phyloP scores from a whole-genome alignment of 2,888 invertebrate genomes.

The Epinotia nisella region DNA sequence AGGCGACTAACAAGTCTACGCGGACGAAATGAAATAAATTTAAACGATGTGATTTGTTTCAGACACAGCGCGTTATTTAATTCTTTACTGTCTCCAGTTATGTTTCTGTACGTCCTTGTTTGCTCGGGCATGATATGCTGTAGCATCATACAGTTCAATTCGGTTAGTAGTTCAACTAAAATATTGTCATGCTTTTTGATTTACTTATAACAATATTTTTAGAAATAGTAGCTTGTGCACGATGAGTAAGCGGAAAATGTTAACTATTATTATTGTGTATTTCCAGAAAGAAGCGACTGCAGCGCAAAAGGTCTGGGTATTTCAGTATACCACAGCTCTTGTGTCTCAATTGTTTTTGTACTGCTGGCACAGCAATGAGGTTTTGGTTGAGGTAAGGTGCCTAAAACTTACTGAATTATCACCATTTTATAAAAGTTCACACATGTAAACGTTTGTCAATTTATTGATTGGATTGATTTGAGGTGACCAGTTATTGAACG shows the following conservation, averaged over 20 bases:
- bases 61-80: conserved; percentile 60
- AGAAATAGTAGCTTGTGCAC: too few species aligned
- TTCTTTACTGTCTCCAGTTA: conserved; percentile 63
- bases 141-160: conserved; percentile 64
- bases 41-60: conserved; percentile 45
- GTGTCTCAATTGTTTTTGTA: conserved; percentile 66
- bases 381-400: conserved; percentile 58
- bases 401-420: neutral
- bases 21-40: too few species aligned
- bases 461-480: too few species aligned
- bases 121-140: conserved; percentile 72
- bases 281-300: conserved; percentile 57
- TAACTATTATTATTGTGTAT: neutral
- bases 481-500: too few species aligned
- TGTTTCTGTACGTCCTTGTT: conserved; percentile 68
- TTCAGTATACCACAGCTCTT: conserved; percentile 61
- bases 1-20: too few species aligned
- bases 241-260: too few species aligned
- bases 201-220: too few species aligned
- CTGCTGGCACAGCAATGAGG: conserved; percentile 73
- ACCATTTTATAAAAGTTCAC: neutral
- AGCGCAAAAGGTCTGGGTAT: conserved; percentile 64
- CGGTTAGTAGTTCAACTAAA: conserved; percentile 55
- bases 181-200: too few species aligned
- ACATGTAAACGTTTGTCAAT: too few species aligned